Base-by-base conservation (phyloP, 2,888 invertebrate genomes). In the Nomada hirtipes region DNA sequence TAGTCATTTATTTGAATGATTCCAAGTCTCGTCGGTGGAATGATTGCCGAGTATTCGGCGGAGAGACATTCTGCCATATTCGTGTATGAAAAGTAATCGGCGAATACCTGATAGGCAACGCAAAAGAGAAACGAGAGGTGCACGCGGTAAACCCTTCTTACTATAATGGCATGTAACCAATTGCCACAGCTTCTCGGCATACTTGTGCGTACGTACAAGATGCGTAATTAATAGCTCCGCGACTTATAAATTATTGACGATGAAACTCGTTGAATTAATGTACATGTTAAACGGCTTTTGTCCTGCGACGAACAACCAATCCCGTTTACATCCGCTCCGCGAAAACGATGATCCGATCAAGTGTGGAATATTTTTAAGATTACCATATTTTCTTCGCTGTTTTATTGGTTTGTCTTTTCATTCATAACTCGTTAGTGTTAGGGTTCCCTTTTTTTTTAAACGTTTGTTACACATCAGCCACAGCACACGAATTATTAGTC, bases 171-270 rank as follows among this genome's bases (percentile, higher is more conserved):
- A 42, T 18, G 52, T 44, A 29, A 65, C n/a, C 47, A 59, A 59
- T 60, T 57, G 29, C 36, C 63, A n/a, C 18, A 11, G n/a, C 44
- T 64, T 65, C 69, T 59, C 65, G 52, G 59, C 67, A 59, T 73
- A 50, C 2, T 59, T 73, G 47, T 26, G 57, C 64, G 55, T 20
- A 68, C 65, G 44, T 78, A 57, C 42, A n/a, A 65, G 65, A 71
- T 61, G 59, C 55, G 76, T 73, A 81, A 81, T 81, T 76, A 83
- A 83, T 83, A 81, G 76, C 81, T 65, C 26, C 73, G 65, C 44
- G 61, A 52, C 69, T 73, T 83, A 81, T 81, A 76, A 73, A 83
- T 83, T 73, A 83, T 76, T 70, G 76, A 76, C 81, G 76, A 70
- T 76, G 82, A 73, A 60, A 72, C 64, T 36, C 57, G 57, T 15